Percentiles rank a stretch among this genome's conserved stretches.
phyloP scores from a whole-genome alignment of 2,113 vertebrate genomes.

The Elephas maximus region DNA sequence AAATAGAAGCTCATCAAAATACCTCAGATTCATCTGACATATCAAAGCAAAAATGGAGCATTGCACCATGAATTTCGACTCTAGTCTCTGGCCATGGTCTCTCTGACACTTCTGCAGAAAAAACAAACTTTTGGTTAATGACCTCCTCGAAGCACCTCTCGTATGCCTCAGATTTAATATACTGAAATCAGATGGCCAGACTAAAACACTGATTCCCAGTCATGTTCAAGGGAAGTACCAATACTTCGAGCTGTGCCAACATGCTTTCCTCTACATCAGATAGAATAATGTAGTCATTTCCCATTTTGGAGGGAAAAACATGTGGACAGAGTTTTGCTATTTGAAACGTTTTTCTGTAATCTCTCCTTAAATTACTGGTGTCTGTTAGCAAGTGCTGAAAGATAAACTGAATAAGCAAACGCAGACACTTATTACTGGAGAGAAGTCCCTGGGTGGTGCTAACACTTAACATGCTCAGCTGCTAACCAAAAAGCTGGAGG shows the following conservation, averaged over 20 bases:
- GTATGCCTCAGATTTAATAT: not conserved
- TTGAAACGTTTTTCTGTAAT: not conserved
- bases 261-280: not conserved
- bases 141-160: not conserved
- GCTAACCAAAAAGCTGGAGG: not conserved
- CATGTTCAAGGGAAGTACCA: not conserved
- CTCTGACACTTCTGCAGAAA: not conserved
- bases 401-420: not conserved
- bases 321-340: not conserved
- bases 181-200: not conserved
- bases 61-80: not conserved
- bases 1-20: not conserved
- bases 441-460: too few relatives aligned
- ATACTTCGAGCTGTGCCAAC: not conserved
- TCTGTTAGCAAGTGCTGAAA: not conserved
- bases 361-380: not conserved
- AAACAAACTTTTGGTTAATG: not conserved
- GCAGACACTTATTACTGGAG: not conserved
- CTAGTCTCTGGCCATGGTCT: not conserved
- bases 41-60: not conserved
- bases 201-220: not conserved
- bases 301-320: not conserved
- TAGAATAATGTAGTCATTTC: not conserved
- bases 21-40: not conserved
- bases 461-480: not conserved